phyloP scores from a whole-genome alignment of 92 coral and sea anemone genomes.

The Palythoa heliodiscus region DNA sequence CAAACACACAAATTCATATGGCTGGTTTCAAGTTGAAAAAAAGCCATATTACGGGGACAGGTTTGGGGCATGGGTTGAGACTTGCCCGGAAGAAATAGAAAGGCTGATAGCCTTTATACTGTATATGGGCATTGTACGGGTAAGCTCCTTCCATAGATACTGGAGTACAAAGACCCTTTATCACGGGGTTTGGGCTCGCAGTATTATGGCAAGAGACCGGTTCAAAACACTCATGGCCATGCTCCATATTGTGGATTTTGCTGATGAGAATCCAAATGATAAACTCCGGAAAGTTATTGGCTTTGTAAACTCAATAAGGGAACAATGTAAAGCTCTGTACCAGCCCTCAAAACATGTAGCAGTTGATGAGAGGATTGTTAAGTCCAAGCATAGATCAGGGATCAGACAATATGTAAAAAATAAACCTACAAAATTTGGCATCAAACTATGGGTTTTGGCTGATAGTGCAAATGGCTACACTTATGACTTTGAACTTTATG shows the following conservation, averaged over 20 bases:
- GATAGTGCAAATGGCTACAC: conserved; percentile 67
- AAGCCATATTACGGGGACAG: conserved; percentile 33
- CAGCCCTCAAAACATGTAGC: conserved; percentile 66
- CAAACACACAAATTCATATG: conserved; percentile 33
- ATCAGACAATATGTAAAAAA: conserved; percentile 63
- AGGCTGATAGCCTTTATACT: conserved; percentile 57
- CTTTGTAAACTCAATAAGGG: conserved; percentile 51
- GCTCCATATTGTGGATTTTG: conserved; percentile 66
- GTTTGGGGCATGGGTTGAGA: conserved; percentile 54
- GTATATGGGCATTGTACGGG: conserved; percentile 67
- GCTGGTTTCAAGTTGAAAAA: conserved; percentile 2
- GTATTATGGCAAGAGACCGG: conserved; percentile 36
- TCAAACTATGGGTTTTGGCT: conserved; percentile 63
- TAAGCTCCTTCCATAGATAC: conserved; percentile 55
- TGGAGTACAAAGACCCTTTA: conserved; percentile 70
- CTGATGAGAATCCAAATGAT: conserved; percentile 46
- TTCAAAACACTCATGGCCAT: conserved; percentile 63
- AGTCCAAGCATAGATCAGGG: conserved; percentile 65
- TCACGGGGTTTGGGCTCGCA: conserved; percentile 75
- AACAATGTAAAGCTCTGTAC: conserved; percentile 53
- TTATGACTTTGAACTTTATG: conserved; percentile 54
- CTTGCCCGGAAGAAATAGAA: conserved; percentile 56
- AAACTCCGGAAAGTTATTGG: conserved; percentile 57
- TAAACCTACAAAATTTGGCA: conserved; percentile 48
- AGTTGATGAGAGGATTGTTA: conserved; percentile 68